Evolutionary conservation across 2,113 vertebrate genomes (phyloP).

Genomic region (Prunella himalayana): DNA sequence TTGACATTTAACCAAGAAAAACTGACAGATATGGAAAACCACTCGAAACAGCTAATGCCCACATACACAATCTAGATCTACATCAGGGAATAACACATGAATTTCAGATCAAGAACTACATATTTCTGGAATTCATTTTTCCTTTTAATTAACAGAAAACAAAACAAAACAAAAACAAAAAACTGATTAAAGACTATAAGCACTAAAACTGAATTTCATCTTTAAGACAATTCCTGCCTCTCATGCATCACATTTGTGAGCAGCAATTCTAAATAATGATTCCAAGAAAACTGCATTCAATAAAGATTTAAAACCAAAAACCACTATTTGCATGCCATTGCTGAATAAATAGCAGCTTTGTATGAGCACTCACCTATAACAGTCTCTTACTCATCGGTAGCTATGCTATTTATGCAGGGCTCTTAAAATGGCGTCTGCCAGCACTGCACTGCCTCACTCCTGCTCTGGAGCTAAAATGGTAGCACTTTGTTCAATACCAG

Average conservation of each 20-base stretch:
- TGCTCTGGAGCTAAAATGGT: conserved; percentile 82
- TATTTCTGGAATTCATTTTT: conserved; percentile 54
- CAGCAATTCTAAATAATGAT: conserved; percentile 66
- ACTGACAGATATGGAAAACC: conserved; percentile 68
- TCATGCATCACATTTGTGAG: conserved; percentile 58
- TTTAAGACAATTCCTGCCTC: conserved; percentile 64
- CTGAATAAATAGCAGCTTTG: conserved; percentile 74
- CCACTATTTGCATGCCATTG: conserved; percentile 69
- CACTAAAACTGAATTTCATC: conserved; percentile 56
- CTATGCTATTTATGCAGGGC: conserved; percentile 84
- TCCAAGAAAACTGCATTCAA: conserved; percentile 72
- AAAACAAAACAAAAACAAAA: not conserved
- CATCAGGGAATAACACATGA: conserved; percentile 46
- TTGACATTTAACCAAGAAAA: conserved; percentile 75
- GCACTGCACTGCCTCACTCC: conserved; percentile 78
- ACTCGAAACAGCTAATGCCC: conserved; percentile 60
- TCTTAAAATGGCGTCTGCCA: conserved; percentile 87
- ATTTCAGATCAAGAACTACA: conserved; percentile 57
- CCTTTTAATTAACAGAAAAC: conserved; percentile 38
- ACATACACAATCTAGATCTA: conserved; percentile 46
- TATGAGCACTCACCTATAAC: conserved; percentile 84
- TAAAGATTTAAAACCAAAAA: conserved; percentile 42
- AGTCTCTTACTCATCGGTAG: conserved; percentile 81
- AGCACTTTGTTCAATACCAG: conserved; percentile 79
- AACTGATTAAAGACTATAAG: conserved; percentile 49